These are phyloP conservation scores for Hirundo rustica DNA, from an alignment of 2,797 vertebrate genomes.

Conservation along the genomic window DNA sequence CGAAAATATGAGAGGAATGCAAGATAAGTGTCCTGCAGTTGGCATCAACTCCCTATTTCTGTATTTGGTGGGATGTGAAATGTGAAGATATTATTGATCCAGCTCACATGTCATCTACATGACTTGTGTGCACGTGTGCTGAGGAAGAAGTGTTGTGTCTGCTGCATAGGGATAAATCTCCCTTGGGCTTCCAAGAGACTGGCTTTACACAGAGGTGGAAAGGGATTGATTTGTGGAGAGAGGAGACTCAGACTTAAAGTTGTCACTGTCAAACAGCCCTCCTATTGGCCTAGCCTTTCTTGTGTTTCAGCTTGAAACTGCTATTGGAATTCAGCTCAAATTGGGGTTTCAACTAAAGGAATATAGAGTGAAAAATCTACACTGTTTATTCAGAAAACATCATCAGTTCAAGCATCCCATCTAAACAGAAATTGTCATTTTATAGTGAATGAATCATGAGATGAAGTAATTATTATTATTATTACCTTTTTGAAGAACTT, in stretches of 20 bases:
- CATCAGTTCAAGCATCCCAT: background rate
- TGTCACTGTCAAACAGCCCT: background rate
- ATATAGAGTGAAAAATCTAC: background rate
- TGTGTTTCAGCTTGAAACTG: background rate
- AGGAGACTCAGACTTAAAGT: background rate
- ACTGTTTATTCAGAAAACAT: background rate
- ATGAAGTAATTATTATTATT: background rate
- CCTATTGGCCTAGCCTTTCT: background rate
- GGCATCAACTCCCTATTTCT: constrained; percentile 57
- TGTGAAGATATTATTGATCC: constrained; percentile 8
- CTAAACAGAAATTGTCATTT: background rate
- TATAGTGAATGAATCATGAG: background rate
- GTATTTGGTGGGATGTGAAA: constrained; percentile 70
- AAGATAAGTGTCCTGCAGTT: constrained; percentile 73
- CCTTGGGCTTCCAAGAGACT: background rate
- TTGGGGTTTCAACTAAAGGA: background rate
- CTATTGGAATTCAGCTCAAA: background rate
- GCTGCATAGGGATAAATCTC: background rate
- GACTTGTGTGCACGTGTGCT: fast-evolving
- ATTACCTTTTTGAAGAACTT: background rate
- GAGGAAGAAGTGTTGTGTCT: background rate
- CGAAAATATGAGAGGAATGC: constrained; percentile 73
- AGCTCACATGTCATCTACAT: background rate
- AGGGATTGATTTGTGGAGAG: background rate
- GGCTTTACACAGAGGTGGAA: background rate